Percentiles rank a stretch among this genome's conserved stretches.
Conservation (phyloP, 2,888 invertebrate species). For the Meteorus cinctellus region DNA sequence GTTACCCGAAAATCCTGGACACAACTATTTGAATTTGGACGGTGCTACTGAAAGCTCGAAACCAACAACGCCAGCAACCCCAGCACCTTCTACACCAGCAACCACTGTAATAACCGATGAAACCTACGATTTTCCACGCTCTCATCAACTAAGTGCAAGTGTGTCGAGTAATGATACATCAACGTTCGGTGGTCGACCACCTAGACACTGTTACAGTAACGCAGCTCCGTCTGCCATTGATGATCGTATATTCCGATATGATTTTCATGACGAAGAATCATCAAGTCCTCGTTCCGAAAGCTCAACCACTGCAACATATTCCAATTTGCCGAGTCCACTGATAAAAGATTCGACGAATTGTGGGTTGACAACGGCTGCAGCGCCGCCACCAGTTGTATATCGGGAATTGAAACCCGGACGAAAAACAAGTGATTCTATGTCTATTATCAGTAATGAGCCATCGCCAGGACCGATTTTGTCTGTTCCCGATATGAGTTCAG, state of each 20-base stretch:
- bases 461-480: conserved; percentile 68
- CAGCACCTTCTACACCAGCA: conserved; percentile 65
- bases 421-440: conserved; percentile 69
- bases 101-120: conserved; percentile 74
- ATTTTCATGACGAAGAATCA: conserved; percentile 72
- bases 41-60: conserved; percentile 69
- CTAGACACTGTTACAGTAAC: conserved; percentile 78
- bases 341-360: conserved; percentile 65
- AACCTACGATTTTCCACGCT: conserved; percentile 83
- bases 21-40: conserved; percentile 75
- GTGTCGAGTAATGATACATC: conserved; percentile 64
- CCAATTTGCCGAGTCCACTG: conserved; percentile 77
- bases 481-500: conserved; percentile 63
- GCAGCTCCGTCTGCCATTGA: conserved; percentile 76
- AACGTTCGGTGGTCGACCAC: conserved; percentile 59
- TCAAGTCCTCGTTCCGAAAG: conserved; percentile 74
- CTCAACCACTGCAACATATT: conserved; percentile 76
- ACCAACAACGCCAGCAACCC: conserved; percentile 68
- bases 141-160: conserved; percentile 75
- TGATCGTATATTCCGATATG: conserved; percentile 77
- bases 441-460: conserved; percentile 71
- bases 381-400: conserved; percentile 77
- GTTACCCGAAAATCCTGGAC: conserved; percentile 71
- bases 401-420: conserved; percentile 78
- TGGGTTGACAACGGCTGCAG: conserved; percentile 68